Base-by-base conservation (phyloP, 2,113 vertebrate species). In the Ptilorrhoa leucosticta region DNA sequence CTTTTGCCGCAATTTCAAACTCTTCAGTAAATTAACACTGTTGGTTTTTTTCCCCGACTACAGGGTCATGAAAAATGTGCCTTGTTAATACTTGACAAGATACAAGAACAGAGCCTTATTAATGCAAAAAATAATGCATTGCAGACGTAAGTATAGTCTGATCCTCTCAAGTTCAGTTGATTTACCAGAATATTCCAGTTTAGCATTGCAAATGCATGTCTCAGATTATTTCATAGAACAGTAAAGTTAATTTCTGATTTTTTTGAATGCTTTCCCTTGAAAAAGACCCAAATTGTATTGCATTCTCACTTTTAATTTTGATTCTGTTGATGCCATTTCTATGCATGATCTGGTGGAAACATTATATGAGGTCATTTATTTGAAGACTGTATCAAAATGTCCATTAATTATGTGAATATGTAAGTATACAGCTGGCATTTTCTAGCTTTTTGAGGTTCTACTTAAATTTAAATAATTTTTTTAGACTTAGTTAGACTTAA, bases 21-120 rank as follows among this genome's bases (percentile, higher is more conserved):
- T 80, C 44, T 51, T 90, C 40, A 78, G 48, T 64, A 71, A 81
- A 89, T 71, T 83, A 90, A 92, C 24, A 17, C 22, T 45, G 2
- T 21, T 48, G 50, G 4, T 1, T 85, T 78, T 80, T 87, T 47
- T 5, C 30, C 66, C 37, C 11, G 50, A 88, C 83, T 85, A 48
- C 96, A 99, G 99, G 99, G 99, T 93, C 98, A 99, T 96, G 99
- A 99, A 97, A 99, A 98, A 94, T 99, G 99, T 97, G 99, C 99
- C 95, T 96, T 99, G 98, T 94, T 99, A 97, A 99, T 99, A 97
- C 98, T 99, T 97, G 98, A 99, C 98, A 99, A 99, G 97, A 98
- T 99, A 94, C 97, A 99, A 53, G 99, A 99, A 71, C 91, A 98
- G 50, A 97, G 97, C 83, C 98, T 99, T 93, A 98, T 99, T 69